Conservation (phyloP, 2,888 invertebrate species). For the Noctuana brunneofusca region DNA sequence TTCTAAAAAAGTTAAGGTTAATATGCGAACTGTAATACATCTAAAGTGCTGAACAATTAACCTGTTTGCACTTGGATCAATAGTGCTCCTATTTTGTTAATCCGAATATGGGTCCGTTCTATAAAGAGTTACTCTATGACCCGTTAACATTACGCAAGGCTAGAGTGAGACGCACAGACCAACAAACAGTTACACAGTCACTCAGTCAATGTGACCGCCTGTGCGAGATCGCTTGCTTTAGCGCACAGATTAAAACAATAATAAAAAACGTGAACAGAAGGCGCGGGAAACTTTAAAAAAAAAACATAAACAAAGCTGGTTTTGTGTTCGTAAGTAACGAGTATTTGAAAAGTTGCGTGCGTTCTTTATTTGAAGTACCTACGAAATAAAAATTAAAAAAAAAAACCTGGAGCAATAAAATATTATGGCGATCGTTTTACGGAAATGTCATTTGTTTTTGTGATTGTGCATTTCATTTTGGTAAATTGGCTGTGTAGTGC, state of each 20-base stretch:
- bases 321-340: not conserved
- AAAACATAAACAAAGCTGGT: not conserved
- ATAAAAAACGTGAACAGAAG: slow-evolving; percentile 43
- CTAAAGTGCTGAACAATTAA: too few species aligned
- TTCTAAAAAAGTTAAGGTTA: too few species aligned
- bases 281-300: slow-evolving; percentile 37
- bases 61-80: not conserved
- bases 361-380: not conserved
- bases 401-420: not conserved
- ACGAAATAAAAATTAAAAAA: not conserved
- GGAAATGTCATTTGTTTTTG: not conserved
- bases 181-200: slow-evolving; percentile 48
- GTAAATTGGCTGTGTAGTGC: slow-evolving; percentile 35
- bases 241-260: slow-evolving; percentile 29
- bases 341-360: not conserved
- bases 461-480: not conserved
- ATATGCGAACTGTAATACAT: too few species aligned
- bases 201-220: slow-evolving; percentile 56
- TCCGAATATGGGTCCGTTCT: slow-evolving; percentile 50
- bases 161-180: slow-evolving; percentile 65
- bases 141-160: slow-evolving; percentile 78
- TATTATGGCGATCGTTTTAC: not conserved
- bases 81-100: slow-evolving; percentile 22
- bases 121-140: slow-evolving; percentile 74
- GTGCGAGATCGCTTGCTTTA: slow-evolving; percentile 53